Evolutionary conservation across 2,888 invertebrate species (phyloP), one percentile per base, ranked within the genome.

Genomic region (Hofmannophila pseudospretella): DNA sequence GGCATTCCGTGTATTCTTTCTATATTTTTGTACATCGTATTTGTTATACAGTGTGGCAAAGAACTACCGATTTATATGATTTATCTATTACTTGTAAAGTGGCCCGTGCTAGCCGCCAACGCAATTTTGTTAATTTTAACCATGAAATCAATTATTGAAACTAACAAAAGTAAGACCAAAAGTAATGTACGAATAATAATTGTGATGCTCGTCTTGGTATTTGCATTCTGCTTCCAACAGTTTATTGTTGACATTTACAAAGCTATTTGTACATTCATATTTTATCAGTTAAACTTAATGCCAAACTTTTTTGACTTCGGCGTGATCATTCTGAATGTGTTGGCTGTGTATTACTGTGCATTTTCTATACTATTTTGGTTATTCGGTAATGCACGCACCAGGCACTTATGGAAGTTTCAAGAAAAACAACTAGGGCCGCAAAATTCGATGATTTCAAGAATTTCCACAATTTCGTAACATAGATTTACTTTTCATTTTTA

Each of bases 341-440:
- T 67, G 1, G 45, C 70, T 0, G 52, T 78, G 42, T 85, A 75
- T 44, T 73, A 81, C 25, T 81, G 79, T 51, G 70, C 72, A 0
- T 51, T 70, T 23, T 68, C 82, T 0, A 73, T 74, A 29, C 43
- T 65, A 5, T 85, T 84, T 47, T 85, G 85, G 85, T 55, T 85
- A 3, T 75, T 80, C 37, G 84, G 77, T 1, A 85, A 84, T 39
- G 54, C 58, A 1, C 66, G 66, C 3, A 85, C 85, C 0, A 62
- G 82, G 45, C 55, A 58, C 19, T 36, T 78, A 36, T 85, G 84
- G 84, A 56, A 36, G 33, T 57, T 52, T 30, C 42, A 31, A 42
- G 41, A 35, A 4, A 25, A 32, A 32, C 33, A 31, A 33, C 30
- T 16, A 29, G 22, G 25, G 14, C 28, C 20, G 10, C 34, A 34